phyloP scores from a whole-genome alignment of 2,888 invertebrate genomes.

The Phragmatobia fuliginosa region DNA sequence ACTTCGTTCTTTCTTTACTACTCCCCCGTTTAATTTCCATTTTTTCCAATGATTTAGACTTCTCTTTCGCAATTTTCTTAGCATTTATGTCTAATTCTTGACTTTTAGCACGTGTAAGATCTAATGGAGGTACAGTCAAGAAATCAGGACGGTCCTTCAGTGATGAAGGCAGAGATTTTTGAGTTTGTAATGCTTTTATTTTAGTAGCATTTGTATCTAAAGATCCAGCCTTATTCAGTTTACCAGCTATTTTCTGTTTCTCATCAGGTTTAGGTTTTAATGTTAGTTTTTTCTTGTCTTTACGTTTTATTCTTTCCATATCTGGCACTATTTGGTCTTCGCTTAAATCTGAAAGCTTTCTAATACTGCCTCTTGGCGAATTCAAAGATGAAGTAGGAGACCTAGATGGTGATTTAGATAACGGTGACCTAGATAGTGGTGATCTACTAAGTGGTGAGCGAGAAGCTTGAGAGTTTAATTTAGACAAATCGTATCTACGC shows the following conservation, averaged over 20 bases:
- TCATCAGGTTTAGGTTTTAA: constrained; percentile 81
- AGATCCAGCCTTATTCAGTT: constrained; percentile 83
- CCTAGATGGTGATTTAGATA: constrained; percentile 83
- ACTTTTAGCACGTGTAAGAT: constrained; percentile 87
- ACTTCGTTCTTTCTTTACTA: constrained; percentile 90
- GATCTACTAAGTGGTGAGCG: constrained; percentile 82
- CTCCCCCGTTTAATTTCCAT: constrained; percentile 86
- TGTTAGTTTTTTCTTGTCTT: constrained; percentile 81
- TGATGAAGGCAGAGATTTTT: constrained; percentile 86
- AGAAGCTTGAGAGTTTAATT: constrained; percentile 73
- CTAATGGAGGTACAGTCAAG: constrained; percentile 83
- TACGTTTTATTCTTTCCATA: constrained; percentile 82
- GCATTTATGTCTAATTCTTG: constrained; percentile 87
- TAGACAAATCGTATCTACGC: constrained; percentile 78
- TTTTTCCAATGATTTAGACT: constrained; percentile 90
- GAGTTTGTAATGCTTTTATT: constrained; percentile 80
- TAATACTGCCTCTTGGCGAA: constrained; percentile 82
- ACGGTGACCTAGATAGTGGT: constrained; percentile 80
- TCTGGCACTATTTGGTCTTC: constrained; percentile 84
- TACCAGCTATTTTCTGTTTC: constrained; percentile 72
- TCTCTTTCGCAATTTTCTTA: constrained; percentile 87
- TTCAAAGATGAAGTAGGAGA: constrained; percentile 85
- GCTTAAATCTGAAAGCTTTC: constrained; percentile 83
- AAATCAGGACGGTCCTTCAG: constrained; percentile 84
- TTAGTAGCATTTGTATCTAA: constrained; percentile 81